Evolutionary conservation across 2,888 invertebrate species (phyloP).

Genomic region (Punctoribates punctum): DNA sequence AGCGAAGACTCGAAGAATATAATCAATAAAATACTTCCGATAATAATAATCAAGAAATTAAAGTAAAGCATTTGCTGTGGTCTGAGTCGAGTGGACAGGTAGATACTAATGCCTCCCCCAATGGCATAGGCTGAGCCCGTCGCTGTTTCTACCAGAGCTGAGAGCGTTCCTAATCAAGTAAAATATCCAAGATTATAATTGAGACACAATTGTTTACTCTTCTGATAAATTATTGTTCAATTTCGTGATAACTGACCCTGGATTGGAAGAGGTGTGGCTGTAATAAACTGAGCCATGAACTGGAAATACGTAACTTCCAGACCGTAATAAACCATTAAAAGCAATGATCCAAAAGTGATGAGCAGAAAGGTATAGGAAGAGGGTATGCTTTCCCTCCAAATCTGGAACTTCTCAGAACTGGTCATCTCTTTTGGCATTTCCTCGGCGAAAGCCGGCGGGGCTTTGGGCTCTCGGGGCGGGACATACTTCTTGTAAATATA

Average conservation of each 20-base stretch:
- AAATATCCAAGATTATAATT: no score
- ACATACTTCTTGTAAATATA: slow-evolving; percentile 37
- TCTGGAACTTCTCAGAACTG: slow-evolving; percentile 29
- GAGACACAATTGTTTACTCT: no score
- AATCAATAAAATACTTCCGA: slow-evolving; percentile 33
- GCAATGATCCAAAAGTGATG: slow-evolving; percentile 8
- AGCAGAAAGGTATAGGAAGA: slow-evolving; percentile 36
- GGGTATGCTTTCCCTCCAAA: slow-evolving; percentile 36
- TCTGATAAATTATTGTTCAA: no score
- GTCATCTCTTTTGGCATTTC: slow-evolving; percentile 39
- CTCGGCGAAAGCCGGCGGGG: slow-evolving; percentile 33
- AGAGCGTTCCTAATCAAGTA: background rate
- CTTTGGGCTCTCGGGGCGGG: slow-evolving; percentile 32
- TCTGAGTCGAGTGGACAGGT: slow-evolving; percentile 9
- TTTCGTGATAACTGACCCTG: background rate
- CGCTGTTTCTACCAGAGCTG: slow-evolving; percentile 37
- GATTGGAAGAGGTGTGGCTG: slow-evolving; percentile 38
- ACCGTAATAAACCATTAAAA: slow-evolving; percentile 35
- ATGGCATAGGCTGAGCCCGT: slow-evolving; percentile 37
- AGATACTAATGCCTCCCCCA: slow-evolving; percentile 33
- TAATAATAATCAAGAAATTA: slow-evolving; percentile 36
- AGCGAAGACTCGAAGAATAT: background rate
- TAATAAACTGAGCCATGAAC: slow-evolving; percentile 41
- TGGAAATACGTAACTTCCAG: slow-evolving; percentile 41
- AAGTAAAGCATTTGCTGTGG: slow-evolving; percentile 40